Base-by-base conservation (phyloP, 1,140 invertebrate genomes). In the Sycobia sp. region DNA sequence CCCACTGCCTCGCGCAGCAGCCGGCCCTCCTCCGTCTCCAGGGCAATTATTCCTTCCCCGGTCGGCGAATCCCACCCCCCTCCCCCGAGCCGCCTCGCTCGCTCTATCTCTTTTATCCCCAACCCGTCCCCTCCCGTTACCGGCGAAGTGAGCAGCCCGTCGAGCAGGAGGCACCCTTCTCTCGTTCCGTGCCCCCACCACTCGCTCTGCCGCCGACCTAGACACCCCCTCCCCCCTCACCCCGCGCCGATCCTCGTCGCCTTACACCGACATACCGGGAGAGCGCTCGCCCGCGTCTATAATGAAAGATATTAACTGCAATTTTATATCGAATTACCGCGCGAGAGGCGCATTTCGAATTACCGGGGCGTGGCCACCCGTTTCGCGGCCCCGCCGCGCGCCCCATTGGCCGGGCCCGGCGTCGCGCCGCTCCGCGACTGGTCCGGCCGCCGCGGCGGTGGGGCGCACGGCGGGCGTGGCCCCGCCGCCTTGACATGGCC, bases 231-330 rank as follows among this genome's bases (percentile, higher is more conserved):
- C 27, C 27, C 25, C 29, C 20, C 46, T 34, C 18, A 11, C 23
- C 18, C 3, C 49, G 1, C 32, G 36, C 49, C 18, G n/a, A 3
- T 58, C 51, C 49, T 4, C 18, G 51, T 32, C 9, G 11, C 55
- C 61, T 57, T 27, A 43, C 64, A 63, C 53, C 36, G 13, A n/a
- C n/a, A n/a, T n/a, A 27, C 29, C 22, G 29, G 2, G 23, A 46
- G 53, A 53, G 55, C 5, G 38, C 44, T 43, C 67, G 66, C 71
- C 69, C 67, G 65, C 69, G 69, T 72, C 77, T 78, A 76, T 81
- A 81, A 82, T 80, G 80, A 81, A 82, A 81, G 79, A 81, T 80
- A 81, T 82, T 81, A 82, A 80, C 76, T 82, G 79, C 78, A 81
- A 82, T 82, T 81, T 82, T 81, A 82, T 82, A 82, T 80, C 79